Evolutionary conservation across 2,797 vertebrate genomes (phyloP), one percentile per base, ranked within the genome.

Genomic region (Holocentrus rufus): DNA sequence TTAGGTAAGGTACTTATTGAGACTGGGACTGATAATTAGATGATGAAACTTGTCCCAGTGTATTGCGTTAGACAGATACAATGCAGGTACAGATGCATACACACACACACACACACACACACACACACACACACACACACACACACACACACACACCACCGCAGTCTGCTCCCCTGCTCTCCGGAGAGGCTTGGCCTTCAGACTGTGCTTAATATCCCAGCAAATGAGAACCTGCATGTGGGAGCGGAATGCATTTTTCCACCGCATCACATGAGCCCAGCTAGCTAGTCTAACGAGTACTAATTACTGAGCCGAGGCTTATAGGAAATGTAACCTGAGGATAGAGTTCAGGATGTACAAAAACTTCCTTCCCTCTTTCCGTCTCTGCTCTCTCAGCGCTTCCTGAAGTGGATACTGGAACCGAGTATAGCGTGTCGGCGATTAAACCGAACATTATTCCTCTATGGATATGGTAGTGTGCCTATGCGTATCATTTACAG

Each of bases 311-410:
- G 72, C 63, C 31, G 67, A 1, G 13, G 73, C 72, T 81, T 72
- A 57, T 36, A 81, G 75, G 80, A 83, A 81, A 77, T 76, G 81
- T 83, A 88, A 89, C 85, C 83, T 58, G 87, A 91, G 80, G 85
- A 89, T 36, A 57, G 65, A 71, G 61, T 74, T 82, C 22, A 69
- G 52, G 77, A 77, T 61, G 72, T 64, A 57, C 52, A 4, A 72
- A 79, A 36, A 69, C 84, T 79, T 81, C 85, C 78, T 79, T 66
- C 73, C 77, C 36, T 67, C 60, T 60, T 65, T 79, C 77, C 49
- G 20, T 72, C 73, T 72, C 65, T 64, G 61, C 66, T 79, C 68
- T 67, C 50, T 11, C 62, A 23, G 65, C 22, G 10, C 75, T 85
- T 86, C 87, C 83, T 87, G 80, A 65, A 71, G 72, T 25, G 64